Conservation (phyloP, 2,113 vertebrate species). For the Syngnathus scovelli region DNA sequence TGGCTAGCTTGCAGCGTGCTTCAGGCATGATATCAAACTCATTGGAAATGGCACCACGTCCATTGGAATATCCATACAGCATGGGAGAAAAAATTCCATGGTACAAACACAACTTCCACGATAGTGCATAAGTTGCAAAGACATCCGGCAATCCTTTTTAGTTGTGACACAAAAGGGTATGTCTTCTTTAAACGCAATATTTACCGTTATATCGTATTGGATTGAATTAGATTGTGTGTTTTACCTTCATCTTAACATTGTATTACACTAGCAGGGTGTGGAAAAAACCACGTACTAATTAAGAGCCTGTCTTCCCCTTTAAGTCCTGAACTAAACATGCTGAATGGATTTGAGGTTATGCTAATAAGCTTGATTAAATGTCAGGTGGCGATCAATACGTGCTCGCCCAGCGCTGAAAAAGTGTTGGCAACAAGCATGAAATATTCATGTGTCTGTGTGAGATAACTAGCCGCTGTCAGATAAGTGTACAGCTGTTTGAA, state of each 20-base stretch:
- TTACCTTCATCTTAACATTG: not conserved
- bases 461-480: not conserved
- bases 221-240: not conserved
- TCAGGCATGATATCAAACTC: no score
- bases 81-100: no score
- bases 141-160: no score
- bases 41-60: no score
- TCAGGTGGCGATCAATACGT: not conserved
- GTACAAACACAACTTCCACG: no score
- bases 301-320: not conserved
- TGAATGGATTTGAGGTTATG: not conserved
- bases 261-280: not conserved
- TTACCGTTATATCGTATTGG: no score
- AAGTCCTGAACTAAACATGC: not conserved
- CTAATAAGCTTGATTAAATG: conserved; percentile 6
- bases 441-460: not conserved
- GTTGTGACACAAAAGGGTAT: no score
- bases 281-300: not conserved
- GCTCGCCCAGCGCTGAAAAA: not conserved
- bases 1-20: no score
- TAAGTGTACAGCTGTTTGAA: not conserved
- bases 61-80: no score
- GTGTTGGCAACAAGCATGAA: conserved; percentile 1
- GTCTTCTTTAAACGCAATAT: not conserved
- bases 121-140: no score